Conservation (phyloP, 2,797 vertebrate genomes). For the Phoeniculus purpureus region DNA sequence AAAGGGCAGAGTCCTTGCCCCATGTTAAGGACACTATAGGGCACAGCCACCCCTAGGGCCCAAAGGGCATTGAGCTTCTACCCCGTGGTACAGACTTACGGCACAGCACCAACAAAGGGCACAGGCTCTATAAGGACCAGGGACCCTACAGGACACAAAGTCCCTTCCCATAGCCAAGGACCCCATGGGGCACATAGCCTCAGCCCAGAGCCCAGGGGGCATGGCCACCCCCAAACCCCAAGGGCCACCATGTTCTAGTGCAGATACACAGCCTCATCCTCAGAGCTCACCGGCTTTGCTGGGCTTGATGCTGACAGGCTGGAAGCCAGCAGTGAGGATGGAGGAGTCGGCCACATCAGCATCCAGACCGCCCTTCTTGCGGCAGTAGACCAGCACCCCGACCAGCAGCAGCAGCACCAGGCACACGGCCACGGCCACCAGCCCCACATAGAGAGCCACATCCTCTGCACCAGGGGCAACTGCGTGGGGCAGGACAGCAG, state of each 20-base stretch:
- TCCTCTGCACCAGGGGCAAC: constrained; percentile 88
- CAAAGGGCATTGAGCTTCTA: neutral
- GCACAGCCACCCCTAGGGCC: neutral
- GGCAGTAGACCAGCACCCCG: constrained; percentile 91
- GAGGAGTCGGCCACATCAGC: constrained; percentile 96
- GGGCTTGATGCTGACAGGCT: constrained; percentile 98
- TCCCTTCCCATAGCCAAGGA: neutral
- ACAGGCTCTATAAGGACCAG: neutral
- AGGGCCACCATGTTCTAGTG: neutral
- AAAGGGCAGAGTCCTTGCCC: neutral
- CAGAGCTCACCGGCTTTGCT: constrained; percentile 92
- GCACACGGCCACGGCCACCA: constrained; percentile 92
- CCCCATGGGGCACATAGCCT: neutral
- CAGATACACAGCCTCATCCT: fast-evolving
- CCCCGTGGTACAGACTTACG: neutral
- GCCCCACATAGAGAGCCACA: constrained; percentile 93
- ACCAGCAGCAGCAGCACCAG: constrained; percentile 92
- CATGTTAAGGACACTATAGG: neutral
- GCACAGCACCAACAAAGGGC: neutral
- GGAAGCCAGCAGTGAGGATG: constrained; percentile 97
- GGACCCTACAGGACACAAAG: neutral
- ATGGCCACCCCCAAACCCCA: fast-evolving
- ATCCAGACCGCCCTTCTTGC: constrained; percentile 94
- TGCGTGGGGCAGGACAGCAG: constrained; percentile 50
- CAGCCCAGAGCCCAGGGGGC: fast-evolving